These are phyloP conservation scores for Apamea crenata DNA, from an alignment of 2,888 invertebrate genomes.

Conservation along the genomic window DNA sequence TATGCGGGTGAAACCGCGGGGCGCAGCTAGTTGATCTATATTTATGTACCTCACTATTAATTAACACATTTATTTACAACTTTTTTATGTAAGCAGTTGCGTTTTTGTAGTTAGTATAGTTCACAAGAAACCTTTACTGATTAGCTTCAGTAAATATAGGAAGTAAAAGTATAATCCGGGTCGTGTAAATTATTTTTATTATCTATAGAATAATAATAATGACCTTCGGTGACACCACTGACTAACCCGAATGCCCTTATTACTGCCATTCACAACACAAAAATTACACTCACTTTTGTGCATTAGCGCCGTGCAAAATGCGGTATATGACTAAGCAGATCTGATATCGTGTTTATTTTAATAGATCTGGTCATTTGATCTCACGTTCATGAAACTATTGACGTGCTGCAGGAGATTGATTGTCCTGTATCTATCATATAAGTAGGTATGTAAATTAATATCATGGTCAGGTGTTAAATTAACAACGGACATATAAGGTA, in stretches of 20 bases:
- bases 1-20: no score
- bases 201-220: conserved; percentile 70
- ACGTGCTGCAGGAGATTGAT: conserved; percentile 57
- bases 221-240: conserved; percentile 76
- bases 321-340: conserved; percentile 51
- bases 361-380: conserved; percentile 64
- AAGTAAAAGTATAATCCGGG: conserved; percentile 57
- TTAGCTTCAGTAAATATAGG: conserved; percentile 28
- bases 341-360: conserved; percentile 51
- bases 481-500: conserved; percentile 1
- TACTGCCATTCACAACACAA: conserved; percentile 86
- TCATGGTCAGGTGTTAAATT: conserved; percentile 56
- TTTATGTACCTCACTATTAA: neutral
- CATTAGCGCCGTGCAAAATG: conserved; percentile 47
- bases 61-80: neutral
- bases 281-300: conserved; percentile 74
- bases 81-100: neutral
- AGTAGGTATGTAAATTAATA: conserved; percentile 51
- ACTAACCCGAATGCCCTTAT: conserved; percentile 74
- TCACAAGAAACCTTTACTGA: conserved; percentile 65
- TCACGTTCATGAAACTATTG: conserved; percentile 71
- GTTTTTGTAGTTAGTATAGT: conserved; percentile 57
- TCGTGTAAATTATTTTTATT: conserved; percentile 69
- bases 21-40: conserved; percentile 5
- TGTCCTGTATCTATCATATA: conserved; percentile 45